Evolutionary conservation across 2,797 vertebrate genomes (phyloP).

Genomic region (Halcyon chelicuti): DNA sequence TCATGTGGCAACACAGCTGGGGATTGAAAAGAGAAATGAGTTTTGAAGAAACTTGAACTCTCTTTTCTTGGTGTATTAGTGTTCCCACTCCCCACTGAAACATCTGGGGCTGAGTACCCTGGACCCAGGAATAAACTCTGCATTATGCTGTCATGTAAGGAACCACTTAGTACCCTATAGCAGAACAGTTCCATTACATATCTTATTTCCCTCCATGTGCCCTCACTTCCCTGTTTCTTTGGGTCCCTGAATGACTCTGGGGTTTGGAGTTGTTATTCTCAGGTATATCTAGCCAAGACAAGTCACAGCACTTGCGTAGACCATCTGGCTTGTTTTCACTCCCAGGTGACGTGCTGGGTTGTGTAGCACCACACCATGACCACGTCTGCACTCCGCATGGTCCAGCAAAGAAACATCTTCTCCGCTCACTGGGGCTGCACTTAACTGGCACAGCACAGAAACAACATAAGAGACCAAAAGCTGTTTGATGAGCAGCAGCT

Average conservation of each 20-base stretch:
- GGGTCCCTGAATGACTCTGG: neutral
- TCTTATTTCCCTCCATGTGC: neutral
- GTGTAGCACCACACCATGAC: neutral
- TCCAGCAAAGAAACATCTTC: neutral
- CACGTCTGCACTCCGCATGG: fast-evolving
- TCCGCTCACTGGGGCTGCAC: neutral
- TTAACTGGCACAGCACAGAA: neutral
- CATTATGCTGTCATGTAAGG: neutral
- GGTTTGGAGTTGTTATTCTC: neutral
- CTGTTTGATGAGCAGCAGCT: neutral
- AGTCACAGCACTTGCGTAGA: neutral
- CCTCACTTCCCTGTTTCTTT: neutral
- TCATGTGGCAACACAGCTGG: neutral
- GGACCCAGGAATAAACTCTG: neutral
- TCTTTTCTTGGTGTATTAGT: neutral
- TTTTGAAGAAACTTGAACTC: neutral
- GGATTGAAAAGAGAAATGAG: neutral
- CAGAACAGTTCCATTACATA: fast-evolving
- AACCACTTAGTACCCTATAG: neutral
- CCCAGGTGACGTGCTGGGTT: neutral
- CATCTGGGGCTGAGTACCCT: neutral
- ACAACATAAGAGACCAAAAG: neutral
- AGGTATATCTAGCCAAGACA: neutral
- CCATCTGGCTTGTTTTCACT: neutral
- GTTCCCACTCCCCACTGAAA: neutral